These are phyloP conservation scores for Platysteira castanea DNA, from an alignment of 2,113 vertebrate species.

Conservation along the genomic window DNA sequence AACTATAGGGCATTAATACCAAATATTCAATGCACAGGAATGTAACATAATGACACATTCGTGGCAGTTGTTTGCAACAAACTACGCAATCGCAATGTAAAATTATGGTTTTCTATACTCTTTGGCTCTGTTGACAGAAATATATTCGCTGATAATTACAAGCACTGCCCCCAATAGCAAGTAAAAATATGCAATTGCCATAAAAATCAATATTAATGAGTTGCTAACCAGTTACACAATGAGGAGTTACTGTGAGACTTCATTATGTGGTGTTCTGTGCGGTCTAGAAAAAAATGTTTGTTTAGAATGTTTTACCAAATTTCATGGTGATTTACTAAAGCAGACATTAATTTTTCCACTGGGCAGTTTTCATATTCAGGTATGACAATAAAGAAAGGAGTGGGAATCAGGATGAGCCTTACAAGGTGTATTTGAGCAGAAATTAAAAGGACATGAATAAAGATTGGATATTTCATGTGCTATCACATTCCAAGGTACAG, in stretches of 20 bases:
- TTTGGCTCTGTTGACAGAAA: background rate
- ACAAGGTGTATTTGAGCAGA: background rate
- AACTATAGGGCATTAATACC: background rate
- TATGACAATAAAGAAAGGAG: background rate
- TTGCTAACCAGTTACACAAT: background rate
- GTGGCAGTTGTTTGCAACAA: background rate
- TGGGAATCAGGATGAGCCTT: background rate
- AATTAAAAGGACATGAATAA: background rate
- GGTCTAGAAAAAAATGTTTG: background rate
- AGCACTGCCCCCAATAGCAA: background rate
- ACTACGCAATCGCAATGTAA: background rate
- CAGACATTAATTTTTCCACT: background rate
- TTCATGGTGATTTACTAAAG: background rate
- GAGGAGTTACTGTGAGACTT: background rate
- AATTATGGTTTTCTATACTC: background rate
- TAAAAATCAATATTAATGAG: background rate
- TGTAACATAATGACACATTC: background rate
- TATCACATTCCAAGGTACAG: background rate
- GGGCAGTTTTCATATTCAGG: background rate
- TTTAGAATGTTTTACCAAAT: background rate
- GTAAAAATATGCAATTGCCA: background rate
- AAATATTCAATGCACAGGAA: background rate
- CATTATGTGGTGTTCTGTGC: background rate
- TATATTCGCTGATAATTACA: background rate
- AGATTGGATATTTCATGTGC: background rate